These are phyloP conservation scores for Dromaius novaehollandiae DNA, from an alignment of 2,113 vertebrate species.

Conservation along the genomic window DNA sequence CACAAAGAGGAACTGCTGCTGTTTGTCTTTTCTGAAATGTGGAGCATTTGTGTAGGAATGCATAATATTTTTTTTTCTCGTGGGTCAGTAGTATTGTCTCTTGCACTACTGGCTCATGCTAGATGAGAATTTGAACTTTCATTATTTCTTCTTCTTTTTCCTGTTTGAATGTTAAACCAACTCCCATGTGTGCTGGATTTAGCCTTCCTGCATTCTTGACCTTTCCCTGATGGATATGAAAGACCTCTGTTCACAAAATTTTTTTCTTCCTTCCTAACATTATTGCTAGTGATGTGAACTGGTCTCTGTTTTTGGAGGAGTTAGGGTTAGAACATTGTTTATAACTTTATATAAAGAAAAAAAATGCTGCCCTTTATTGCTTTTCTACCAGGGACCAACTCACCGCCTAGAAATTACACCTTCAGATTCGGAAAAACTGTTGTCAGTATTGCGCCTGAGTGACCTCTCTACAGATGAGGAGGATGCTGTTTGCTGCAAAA, in stretches of 20 bases:
- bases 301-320: background rate
- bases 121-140: background rate
- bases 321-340: background rate
- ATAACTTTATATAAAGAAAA: background rate
- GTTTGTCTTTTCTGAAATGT: background rate
- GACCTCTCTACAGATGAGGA: constrained; percentile 90
- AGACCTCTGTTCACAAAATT: background rate
- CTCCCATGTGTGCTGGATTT: background rate
- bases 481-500: constrained; percentile 78
- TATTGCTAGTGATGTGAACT: background rate
- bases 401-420: constrained; percentile 82
- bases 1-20: background rate
- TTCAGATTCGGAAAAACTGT: constrained; percentile 75
- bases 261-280: background rate
- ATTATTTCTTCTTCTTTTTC: background rate
- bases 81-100: background rate
- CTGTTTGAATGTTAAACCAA: background rate
- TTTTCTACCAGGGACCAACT: constrained; percentile 76
- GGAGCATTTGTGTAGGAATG: background rate
- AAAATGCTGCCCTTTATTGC: background rate
- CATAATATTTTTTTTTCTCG: background rate
- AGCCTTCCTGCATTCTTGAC: background rate
- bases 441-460: constrained; percentile 80
- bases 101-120: background rate
- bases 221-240: background rate